A percentile compares a stretch with the other conserved stretches of the same genome.
These are phyloP conservation scores for Campoletis sonorensis DNA, from an alignment of 1,140 invertebrate genomes.

Conservation along the genomic window DNA sequence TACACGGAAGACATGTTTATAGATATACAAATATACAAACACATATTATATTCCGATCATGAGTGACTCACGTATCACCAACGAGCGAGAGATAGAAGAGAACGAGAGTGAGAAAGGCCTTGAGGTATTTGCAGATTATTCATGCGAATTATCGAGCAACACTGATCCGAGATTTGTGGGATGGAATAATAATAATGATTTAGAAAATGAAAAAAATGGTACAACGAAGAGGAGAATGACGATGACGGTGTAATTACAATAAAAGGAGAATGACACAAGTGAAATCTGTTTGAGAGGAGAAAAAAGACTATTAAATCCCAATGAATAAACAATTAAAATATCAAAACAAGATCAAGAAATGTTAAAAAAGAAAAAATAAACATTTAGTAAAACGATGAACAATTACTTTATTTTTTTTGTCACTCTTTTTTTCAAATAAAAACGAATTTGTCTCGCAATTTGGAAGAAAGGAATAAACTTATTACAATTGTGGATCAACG, in stretches of 20 bases:
- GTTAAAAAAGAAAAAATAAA: too few relatives aligned
- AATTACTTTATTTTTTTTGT: too few relatives aligned
- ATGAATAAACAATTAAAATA: background rate
- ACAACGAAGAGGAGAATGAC: too few relatives aligned
- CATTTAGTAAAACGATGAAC: background rate
- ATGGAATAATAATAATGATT: too few relatives aligned
- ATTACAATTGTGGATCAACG: background rate
- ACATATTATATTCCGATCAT: background rate
- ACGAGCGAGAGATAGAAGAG: background rate
- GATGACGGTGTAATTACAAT: background rate
- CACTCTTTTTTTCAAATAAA: too few relatives aligned
- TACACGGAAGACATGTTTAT: background rate
- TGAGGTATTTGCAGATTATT: slow-evolving; percentile 14
- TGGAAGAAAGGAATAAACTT: background rate
- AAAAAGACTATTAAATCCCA: background rate
- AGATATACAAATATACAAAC: background rate
- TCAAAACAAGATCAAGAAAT: background rate
- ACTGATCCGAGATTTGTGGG: background rate
- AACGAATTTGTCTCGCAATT: background rate
- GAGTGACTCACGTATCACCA: background rate
- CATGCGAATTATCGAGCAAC: background rate
- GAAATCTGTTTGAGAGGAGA: background rate
- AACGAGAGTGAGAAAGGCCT: slow-evolving; percentile 16
- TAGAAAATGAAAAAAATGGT: too few relatives aligned
- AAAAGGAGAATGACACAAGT: background rate